Percentiles rank a stretch among this genome's conserved stretches.
Conservation (phyloP, 2,113 vertebrate genomes). For the Pseudorectes ferrugineus region DNA sequence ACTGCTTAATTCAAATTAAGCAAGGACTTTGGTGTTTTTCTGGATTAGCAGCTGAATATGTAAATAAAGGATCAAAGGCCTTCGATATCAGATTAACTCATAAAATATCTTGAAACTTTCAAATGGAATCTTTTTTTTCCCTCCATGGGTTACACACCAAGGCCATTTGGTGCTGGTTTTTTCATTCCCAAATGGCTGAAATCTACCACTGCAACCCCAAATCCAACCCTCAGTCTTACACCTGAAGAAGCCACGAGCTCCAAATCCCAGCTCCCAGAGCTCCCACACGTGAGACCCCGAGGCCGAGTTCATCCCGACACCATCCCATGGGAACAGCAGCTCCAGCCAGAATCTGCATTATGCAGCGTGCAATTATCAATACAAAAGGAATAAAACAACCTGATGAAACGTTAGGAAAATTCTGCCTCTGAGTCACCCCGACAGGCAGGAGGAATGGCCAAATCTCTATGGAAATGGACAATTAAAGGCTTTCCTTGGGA, state of each 20-base stretch:
- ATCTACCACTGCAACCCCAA: not conserved
- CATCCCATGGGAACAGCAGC: not conserved
- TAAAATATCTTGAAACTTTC: not conserved
- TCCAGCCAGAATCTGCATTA: not conserved
- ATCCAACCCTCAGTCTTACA: not conserved
- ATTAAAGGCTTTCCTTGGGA: slow-evolving; percentile 45
- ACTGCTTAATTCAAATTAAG: slow-evolving; percentile 4
- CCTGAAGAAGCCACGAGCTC: not conserved
- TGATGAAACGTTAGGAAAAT: slow-evolving; percentile 37
- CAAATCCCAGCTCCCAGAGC: not conserved
- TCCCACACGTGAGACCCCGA: not conserved
- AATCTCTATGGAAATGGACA: slow-evolving; percentile 40
- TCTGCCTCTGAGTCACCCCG: slow-evolving; percentile 1
- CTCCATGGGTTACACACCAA: not conserved
- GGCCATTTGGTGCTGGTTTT: not conserved
- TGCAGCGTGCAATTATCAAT: not conserved
- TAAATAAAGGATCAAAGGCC: slow-evolving; percentile 30
- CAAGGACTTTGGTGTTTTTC: slow-evolving; percentile 21
- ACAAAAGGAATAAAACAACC: slow-evolving; percentile 41
- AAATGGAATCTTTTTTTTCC: not conserved
- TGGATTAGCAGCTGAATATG: slow-evolving; percentile 28
- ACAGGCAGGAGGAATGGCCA: not conserved
- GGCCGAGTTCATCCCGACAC: not conserved
- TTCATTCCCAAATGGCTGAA: not conserved
- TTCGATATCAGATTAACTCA: slow-evolving; percentile 6